Evolutionary conservation across 2,113 vertebrate species (phyloP), one percentile per base, ranked within the genome.

Genomic region (Mirounga angustirostris): DNA sequence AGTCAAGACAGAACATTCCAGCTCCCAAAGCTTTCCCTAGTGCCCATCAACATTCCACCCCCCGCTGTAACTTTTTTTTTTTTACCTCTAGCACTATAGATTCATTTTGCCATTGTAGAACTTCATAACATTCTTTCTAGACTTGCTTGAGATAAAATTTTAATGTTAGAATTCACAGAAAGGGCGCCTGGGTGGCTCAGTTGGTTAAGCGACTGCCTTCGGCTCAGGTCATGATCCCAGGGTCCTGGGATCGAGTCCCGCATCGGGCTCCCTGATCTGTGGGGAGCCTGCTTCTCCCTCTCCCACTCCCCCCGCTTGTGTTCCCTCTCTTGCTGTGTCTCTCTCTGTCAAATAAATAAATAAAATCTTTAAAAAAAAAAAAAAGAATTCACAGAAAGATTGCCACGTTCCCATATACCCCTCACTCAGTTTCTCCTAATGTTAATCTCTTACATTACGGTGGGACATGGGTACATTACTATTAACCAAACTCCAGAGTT

Each of bases 361-460:
- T 36, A 36, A 36, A 36, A 36, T 36, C 36, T 36, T 36, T 36
- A 36, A 36, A 36, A 36, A 36, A 36, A 36, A 36, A 36, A 36
- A 36, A 36, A 36, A 61, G 82, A 54, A 71, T 69, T 83, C 54
- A 63, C 12, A n/a, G 61, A 71, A 81, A 78, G 83, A 30, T 71
- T 50, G 24, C 33, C 11, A 14, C 22, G 4, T 28, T 56, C 50
- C 36, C 63, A 26, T 86, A 9, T 22, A n/a, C 43, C 15, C 52
- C 3, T 3, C 40, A 26, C 16, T 52, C 74, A n/a, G 1, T 21
- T 94, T 85, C 11, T 43, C 40, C 61, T 16, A 11, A 43, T 24
- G 28, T 52, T 93, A 43, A 9, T 4, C 10, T 10, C 14, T 40
- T 14, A 18, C 0, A 0, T 59, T 69, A 18, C 18, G 4, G 0